These are phyloP conservation scores for Nemotelus pantherinus DNA, from an alignment of 2,888 invertebrate species.

Conservation along the genomic window DNA sequence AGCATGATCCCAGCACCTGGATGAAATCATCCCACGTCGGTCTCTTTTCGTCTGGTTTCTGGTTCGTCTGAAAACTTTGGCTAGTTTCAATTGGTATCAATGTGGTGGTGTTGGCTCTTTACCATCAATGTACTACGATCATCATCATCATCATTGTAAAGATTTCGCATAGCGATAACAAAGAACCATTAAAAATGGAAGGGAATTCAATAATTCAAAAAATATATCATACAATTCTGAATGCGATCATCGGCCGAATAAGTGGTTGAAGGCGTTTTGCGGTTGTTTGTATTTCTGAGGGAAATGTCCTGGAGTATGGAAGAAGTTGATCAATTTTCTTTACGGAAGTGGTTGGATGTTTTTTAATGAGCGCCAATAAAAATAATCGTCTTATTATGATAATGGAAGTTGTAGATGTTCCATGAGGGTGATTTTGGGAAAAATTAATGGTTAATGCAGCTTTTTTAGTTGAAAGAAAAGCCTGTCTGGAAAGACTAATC, in stretches of 20 bases:
- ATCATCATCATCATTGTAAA: neutral
- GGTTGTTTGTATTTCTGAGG: neutral
- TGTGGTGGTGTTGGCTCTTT: too few relatives aligned
- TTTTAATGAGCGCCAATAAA: conserved; percentile 52
- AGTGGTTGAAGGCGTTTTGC: neutral
- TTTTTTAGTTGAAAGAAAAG: neutral
- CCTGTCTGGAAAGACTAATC: conserved; percentile 2
- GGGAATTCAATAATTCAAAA: conserved; percentile 50
- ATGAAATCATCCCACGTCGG: too few relatives aligned
- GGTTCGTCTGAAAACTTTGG: too few relatives aligned
- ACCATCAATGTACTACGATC: too few relatives aligned
- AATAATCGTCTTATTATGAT: conserved; percentile 52
- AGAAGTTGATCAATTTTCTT: conserved; percentile 7
- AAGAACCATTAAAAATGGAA: conserved; percentile 48
- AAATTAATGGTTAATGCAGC: neutral
- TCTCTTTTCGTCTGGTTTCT: too few relatives aligned
- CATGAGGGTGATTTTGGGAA: neutral
- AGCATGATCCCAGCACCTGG: too few relatives aligned
- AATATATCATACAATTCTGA: neutral
- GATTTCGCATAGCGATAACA: conserved; percentile 50
- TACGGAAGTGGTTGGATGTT: conserved; percentile 43
- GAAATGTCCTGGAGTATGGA: conserved; percentile 14
- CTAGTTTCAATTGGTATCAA: too few relatives aligned
- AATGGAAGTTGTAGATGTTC: conserved; percentile 44
- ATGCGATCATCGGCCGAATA: conserved; percentile 19